These are phyloP conservation scores for Anguilla marmorata DNA, from an alignment of 2,797 vertebrate genomes.

Conservation along the genomic window DNA sequence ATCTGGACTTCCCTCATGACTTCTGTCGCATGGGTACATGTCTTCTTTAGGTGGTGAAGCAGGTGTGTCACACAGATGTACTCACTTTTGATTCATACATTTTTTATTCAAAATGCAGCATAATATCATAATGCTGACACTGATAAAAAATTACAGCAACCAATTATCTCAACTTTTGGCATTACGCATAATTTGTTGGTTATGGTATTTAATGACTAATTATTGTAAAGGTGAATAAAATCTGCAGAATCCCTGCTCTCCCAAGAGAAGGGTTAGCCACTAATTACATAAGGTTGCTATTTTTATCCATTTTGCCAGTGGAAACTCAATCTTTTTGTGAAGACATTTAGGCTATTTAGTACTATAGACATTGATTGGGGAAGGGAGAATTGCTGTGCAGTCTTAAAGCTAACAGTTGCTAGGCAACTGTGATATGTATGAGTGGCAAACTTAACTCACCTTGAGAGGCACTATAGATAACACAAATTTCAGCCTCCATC, in stretches of 20 bases:
- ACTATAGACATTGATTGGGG: background rate
- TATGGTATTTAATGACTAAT: background rate
- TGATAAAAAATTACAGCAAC: background rate
- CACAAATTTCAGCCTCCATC: background rate
- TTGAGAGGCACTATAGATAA: background rate
- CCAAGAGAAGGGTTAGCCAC: background rate
- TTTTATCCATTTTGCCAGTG: background rate
- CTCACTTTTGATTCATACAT: background rate
- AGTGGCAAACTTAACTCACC: background rate
- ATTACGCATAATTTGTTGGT: background rate
- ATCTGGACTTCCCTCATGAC: background rate
- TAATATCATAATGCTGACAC: no score
- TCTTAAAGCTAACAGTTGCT: background rate
- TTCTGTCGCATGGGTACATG: background rate
- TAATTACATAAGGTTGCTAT: background rate
- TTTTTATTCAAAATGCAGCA: background rate
- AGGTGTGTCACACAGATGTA: background rate
- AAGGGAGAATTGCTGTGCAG: background rate
- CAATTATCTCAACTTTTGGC: background rate
- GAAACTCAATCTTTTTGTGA: background rate
- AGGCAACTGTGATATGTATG: constrained; percentile 17
- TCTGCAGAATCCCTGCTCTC: background rate
- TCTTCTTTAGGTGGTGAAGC: background rate
- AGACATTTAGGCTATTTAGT: background rate
- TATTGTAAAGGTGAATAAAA: background rate